Evolutionary conservation across 2,888 invertebrate species (phyloP), one percentile per base, ranked within the genome.

Genomic region (Drosophila falleni): DNA sequence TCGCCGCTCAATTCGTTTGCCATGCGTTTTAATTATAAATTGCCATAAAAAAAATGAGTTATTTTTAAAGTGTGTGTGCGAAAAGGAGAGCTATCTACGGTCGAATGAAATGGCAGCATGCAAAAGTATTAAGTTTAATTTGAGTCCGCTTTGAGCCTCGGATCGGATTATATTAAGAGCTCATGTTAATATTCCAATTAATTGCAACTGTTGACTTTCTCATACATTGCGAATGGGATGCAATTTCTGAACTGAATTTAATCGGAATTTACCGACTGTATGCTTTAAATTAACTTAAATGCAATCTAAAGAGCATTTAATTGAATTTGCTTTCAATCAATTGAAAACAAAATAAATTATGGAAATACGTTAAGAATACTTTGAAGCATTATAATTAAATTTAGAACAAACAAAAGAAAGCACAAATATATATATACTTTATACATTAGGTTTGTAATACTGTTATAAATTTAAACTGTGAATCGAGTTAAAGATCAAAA

Each of bases 21-120:
- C 44, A 62, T 63, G 46, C 64, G 39, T 61, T 80, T 80, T 74
- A 82, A 74, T 80, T 82, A 75, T 72, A 69, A 71, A 46, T 50
- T 72, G 46, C 23, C 58, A 70, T 46, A 47, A 47, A 37, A 37
- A 69, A 55, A 55, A 50, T 53, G 53, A 63, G 31, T 19, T 42
- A 37, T 35, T 44, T 41, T 5, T 5, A 11, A 5, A 19, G 42
- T 19, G 42, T 42, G 11, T 44, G 44, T 23, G 44, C 6, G 11
- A 42, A 19, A 42, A 5, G 11, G 19, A 42, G 11, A 11, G 19
- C 19, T 11, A 11, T 11, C 19, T 19, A 5, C 11, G 42, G 19
- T 23, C 23, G 23, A 44, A 11, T 3, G 19, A 4, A 3, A 19
- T 11, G n/a, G 23, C 37, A n/a, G 3, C 11, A 5, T 11, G 41